Percentiles rank a stretch among this genome's conserved stretches.
These are phyloP conservation scores for Plutella xylostella DNA, from an alignment of 2,888 invertebrate species.

Conservation along the genomic window DNA sequence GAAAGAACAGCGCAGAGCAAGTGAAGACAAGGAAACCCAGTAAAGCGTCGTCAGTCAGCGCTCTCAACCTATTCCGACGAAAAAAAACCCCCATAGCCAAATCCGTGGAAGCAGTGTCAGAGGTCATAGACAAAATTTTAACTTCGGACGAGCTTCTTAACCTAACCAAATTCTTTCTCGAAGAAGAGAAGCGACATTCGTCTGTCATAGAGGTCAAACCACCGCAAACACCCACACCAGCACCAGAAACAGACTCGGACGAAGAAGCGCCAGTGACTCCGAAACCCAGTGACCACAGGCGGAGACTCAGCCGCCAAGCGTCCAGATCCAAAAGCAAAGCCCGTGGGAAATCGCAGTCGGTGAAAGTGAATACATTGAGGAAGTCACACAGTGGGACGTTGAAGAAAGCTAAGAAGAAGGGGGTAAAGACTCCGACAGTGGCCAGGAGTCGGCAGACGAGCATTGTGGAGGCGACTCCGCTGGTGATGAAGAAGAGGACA, in stretches of 20 bases:
- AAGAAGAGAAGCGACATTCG: slow-evolving; percentile 49
- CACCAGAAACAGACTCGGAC: slow-evolving; percentile 44
- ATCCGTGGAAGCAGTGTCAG: slow-evolving; percentile 50
- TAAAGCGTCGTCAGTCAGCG: slow-evolving; percentile 24
- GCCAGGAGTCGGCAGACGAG: slow-evolving; percentile 55
- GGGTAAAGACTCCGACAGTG: slow-evolving; percentile 34
- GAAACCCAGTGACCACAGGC: slow-evolving; percentile 47
- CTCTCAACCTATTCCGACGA: slow-evolving; percentile 51
- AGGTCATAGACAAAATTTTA: slow-evolving; percentile 36
- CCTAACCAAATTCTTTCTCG: slow-evolving; percentile 48
- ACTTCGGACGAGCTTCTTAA: slow-evolving; percentile 46
- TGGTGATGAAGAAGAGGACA: slow-evolving; percentile 36
- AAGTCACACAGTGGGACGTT: slow-evolving; percentile 60
- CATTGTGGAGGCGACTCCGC: slow-evolving; percentile 47
- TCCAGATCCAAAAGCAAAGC: slow-evolving; percentile 61
- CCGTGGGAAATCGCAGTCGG: slow-evolving; percentile 54
- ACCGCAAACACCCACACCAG: slow-evolving; percentile 24
- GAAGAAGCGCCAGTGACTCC: slow-evolving; percentile 45
- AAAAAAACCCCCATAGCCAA: slow-evolving; percentile 53
- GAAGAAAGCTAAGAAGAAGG: slow-evolving; percentile 52
- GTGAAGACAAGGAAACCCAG: slow-evolving; percentile 31
- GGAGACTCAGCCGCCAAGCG: slow-evolving; percentile 54
- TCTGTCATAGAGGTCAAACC: slow-evolving; percentile 33
- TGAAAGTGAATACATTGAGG: slow-evolving; percentile 54
- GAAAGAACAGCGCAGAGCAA: slow-evolving; percentile 42